Evolutionary conservation across 1,140 invertebrate genomes (phyloP).

Genomic region (Drosophila sproati): DNA sequence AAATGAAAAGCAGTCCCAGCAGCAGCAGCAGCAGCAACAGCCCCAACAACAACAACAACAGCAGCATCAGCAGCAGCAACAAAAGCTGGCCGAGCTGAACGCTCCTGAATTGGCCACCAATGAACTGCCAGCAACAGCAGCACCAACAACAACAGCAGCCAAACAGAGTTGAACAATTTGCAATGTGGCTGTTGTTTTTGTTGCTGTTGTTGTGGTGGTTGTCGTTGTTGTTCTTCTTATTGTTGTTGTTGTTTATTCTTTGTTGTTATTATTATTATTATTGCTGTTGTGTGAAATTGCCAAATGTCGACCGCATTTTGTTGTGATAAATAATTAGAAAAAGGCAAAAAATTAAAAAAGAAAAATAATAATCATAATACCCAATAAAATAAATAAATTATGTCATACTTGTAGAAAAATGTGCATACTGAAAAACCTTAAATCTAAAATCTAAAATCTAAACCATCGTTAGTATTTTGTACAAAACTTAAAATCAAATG

Average conservation of each 20-base stretch:
- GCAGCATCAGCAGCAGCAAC: slow-evolving; percentile 46
- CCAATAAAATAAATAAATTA: slow-evolving; percentile 40
- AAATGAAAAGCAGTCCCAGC: slow-evolving; percentile 58
- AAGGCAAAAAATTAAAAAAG: slow-evolving; percentile 32
- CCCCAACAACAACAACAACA: slow-evolving; percentile 29
- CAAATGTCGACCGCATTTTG: slow-evolving; percentile 78
- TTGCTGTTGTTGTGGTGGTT: slow-evolving; percentile 22
- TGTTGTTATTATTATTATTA: slow-evolving; percentile 23
- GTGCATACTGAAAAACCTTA: slow-evolving; percentile 12
- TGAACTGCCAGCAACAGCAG: slow-evolving; percentile 41
- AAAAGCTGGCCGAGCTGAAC: slow-evolving; percentile 52
- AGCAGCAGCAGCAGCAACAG: slow-evolving; percentile 55
- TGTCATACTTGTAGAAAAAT: slow-evolving; percentile 50
- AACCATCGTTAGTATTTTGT: slow-evolving; percentile 20
- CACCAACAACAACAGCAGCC: slow-evolving; percentile 37
- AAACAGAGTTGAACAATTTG: slow-evolving; percentile 69
- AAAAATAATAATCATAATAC: slow-evolving; percentile 28
- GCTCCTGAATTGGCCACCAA: slow-evolving; percentile 57
- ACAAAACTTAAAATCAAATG: slow-evolving; percentile 62
- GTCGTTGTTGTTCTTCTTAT: slow-evolving; percentile 26
- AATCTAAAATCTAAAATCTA: slow-evolving; percentile 9
- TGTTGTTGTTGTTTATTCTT: slow-evolving; percentile 33
- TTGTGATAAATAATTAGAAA: slow-evolving; percentile 75
- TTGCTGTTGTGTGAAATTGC: slow-evolving; percentile 56
- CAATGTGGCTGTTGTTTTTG: slow-evolving; percentile 1